phyloP scores from a whole-genome alignment of 37 sponge, comb jelly and placozoan genomes.

The Mnemiopsis leidyi region DNA sequence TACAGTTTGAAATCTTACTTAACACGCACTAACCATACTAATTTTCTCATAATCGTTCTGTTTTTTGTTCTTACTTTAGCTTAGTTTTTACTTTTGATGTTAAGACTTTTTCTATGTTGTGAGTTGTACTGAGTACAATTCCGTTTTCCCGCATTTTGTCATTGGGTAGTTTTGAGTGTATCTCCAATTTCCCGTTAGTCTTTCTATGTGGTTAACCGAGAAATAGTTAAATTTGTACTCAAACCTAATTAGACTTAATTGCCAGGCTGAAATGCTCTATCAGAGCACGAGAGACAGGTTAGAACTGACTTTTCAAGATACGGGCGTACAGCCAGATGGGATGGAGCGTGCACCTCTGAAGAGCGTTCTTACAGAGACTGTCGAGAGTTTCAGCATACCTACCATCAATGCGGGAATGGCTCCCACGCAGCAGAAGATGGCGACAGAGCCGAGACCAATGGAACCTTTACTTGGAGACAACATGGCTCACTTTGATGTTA shows the following conservation, averaged over 20 bases:
- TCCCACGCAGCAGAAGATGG: background rate
- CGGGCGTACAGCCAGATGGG: background rate
- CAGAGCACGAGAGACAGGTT: background rate
- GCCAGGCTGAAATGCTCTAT: background rate
- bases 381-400: background rate
- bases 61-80: no score
- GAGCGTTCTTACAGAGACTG: background rate
- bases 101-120: background rate
- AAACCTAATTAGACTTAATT: background rate
- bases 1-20: no score
- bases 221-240: no score
- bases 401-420: background rate
- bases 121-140: no score
- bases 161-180: no score
- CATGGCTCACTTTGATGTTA: background rate
- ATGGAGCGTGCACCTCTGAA: background rate
- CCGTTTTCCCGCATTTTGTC: no score
- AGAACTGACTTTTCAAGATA: background rate
- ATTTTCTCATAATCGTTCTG: no score
- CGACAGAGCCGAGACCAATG: background rate
- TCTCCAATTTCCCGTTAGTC: no score
- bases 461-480: slow-evolving; percentile 1
- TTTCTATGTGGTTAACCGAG: no score
- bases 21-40: no score
- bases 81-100: no score